Conservation (phyloP, 2,888 invertebrate genomes). For the Cyclophora punctaria region DNA sequence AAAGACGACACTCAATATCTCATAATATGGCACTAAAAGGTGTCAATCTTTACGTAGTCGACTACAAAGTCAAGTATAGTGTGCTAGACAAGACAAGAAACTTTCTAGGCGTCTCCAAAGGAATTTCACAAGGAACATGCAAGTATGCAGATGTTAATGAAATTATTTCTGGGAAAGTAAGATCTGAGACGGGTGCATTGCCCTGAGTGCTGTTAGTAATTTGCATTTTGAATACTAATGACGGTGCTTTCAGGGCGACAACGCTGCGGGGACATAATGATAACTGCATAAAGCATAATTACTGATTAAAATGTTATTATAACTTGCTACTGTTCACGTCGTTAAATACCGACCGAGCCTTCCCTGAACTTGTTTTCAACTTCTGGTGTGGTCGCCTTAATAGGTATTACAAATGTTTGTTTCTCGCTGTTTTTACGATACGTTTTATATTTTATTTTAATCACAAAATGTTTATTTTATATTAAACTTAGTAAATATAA, state of each 20-base stretch:
- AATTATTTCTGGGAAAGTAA: slow-evolving; percentile 71
- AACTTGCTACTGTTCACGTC: slow-evolving; percentile 6
- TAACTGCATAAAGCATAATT: slow-evolving; percentile 45
- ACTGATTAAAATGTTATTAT: slow-evolving; percentile 35
- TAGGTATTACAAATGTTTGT: too few species aligned
- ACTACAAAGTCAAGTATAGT: too few species aligned
- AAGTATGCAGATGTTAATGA: slow-evolving; percentile 67
- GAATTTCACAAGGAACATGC: slow-evolving; percentile 45
- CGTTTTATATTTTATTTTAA: too few species aligned
- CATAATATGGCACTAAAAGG: too few species aligned
- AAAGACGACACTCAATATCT: too few species aligned
- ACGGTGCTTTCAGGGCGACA: slow-evolving; percentile 50
- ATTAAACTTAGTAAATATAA: too few species aligned
- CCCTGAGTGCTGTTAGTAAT: slow-evolving; percentile 58
- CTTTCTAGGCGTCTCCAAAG: slow-evolving; percentile 42
- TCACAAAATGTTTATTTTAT: too few species aligned
- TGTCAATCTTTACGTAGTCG: too few species aligned
- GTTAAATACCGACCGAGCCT: background rate
- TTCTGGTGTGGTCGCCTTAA: too few species aligned
- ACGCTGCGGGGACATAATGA: slow-evolving; percentile 41
- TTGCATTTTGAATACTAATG: slow-evolving; percentile 72
- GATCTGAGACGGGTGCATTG: slow-evolving; percentile 64
- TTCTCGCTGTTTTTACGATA: too few species aligned
- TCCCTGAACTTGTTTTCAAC: too few species aligned
- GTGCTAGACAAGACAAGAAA: slow-evolving; percentile 18